These are phyloP conservation scores for Erpornis zantholeuca DNA, from an alignment of 2,113 vertebrate genomes.

Conservation along the genomic window DNA sequence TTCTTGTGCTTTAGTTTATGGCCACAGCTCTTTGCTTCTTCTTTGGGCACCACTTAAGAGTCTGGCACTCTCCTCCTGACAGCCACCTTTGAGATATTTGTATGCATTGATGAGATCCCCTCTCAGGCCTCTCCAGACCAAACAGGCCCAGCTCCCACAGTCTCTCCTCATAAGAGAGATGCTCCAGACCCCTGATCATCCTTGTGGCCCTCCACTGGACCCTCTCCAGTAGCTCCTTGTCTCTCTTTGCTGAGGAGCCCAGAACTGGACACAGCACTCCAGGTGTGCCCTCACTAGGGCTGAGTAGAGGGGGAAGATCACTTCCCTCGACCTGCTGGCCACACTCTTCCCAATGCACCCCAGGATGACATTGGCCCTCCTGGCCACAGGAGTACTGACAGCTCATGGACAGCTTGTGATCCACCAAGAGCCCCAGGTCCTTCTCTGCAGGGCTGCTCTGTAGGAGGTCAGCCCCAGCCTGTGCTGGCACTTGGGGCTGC, in stretches of 20 bases:
- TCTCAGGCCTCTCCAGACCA: background rate
- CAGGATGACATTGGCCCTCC: background rate
- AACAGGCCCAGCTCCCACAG: background rate
- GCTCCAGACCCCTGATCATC: background rate
- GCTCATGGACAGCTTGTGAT: background rate
- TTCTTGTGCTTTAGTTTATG: background rate
- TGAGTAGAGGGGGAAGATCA: background rate
- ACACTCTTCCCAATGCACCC: background rate
- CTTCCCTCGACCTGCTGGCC: background rate
- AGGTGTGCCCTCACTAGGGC: background rate
- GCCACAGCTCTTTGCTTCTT: fast-evolving
- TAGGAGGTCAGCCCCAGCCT: background rate
- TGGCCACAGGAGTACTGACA: background rate
- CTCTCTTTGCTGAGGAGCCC: background rate
- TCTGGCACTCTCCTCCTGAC: background rate
- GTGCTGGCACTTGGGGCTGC: background rate
- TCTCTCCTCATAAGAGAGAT: background rate
- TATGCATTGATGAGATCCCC: background rate
- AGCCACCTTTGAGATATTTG: background rate
- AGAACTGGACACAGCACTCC: background rate
- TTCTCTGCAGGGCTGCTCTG: background rate
- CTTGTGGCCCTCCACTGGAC: background rate
- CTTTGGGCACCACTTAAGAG: background rate
- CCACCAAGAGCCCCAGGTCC: background rate
- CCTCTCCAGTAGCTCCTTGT: background rate